phyloP scores from a whole-genome alignment of 2,888 invertebrate genomes.

The Listrodromus nycthemerus region DNA sequence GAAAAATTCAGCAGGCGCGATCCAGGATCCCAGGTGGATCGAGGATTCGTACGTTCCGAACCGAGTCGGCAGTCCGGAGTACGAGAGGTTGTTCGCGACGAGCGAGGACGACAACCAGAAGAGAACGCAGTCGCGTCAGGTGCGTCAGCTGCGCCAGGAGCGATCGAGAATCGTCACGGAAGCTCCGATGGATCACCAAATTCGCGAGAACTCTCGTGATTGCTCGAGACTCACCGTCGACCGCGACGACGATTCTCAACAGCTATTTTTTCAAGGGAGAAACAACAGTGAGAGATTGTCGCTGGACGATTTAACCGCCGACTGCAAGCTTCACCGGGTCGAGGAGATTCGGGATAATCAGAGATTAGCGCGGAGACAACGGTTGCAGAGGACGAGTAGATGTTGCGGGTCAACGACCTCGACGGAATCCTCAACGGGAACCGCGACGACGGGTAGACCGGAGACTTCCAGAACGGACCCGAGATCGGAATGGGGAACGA shows the following conservation, averaged over 20 bases:
- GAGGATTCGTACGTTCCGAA: background rate
- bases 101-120: conserved; percentile 24
- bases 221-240: conserved; percentile 14
- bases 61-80: conserved; percentile 1
- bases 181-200: background rate
- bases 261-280: conserved; percentile 4
- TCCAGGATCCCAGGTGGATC: conserved; percentile 42
- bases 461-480: conserved; percentile 5
- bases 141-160: conserved; percentile 25
- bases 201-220: conserved; percentile 7
- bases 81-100: conserved; percentile 45
- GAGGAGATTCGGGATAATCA: conserved; percentile 33
- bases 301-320: conserved; percentile 18
- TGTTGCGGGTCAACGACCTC: conserved; percentile 27
- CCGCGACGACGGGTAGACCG: conserved; percentile 35
- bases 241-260: background rate
- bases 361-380: conserved; percentile 30
- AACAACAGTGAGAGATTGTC: conserved; percentile 38
- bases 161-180: background rate
- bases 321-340: conserved; percentile 14
- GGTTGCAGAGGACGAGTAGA: conserved; percentile 14
- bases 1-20: conserved; percentile 21
- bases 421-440: conserved; percentile 52
- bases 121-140: background rate
- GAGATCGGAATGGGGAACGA: conserved; percentile 38